Evolutionary conservation across 2,113 vertebrate species (phyloP).

Genomic region (Aleadryas rufinucha): DNA sequence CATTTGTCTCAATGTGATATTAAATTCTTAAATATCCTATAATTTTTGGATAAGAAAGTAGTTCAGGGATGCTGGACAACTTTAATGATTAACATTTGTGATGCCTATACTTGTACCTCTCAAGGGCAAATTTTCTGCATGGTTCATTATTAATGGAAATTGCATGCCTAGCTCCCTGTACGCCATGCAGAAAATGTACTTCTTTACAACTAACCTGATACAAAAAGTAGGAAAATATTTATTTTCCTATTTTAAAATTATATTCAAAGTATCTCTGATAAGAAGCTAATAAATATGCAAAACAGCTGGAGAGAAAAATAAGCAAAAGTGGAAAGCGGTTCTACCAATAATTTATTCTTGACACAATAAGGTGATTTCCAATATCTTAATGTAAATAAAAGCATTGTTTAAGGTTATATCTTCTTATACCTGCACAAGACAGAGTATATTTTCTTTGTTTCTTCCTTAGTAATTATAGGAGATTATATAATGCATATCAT

Average conservation of each 20-base stretch:
- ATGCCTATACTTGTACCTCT: background rate
- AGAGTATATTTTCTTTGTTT: background rate
- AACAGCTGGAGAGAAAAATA: constrained; percentile 10
- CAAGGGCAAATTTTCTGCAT: background rate
- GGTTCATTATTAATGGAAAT: constrained; percentile 31
- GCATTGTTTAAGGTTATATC: background rate
- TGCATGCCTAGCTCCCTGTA: background rate
- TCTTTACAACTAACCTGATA: background rate
- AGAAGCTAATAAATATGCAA: constrained; percentile 45
- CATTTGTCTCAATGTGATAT: background rate
- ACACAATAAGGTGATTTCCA: background rate
- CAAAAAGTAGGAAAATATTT: constrained; percentile 31
- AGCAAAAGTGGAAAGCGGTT: background rate
- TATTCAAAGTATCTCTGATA: constrained; percentile 9
- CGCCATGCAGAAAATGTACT: constrained; percentile 1
- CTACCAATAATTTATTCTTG: background rate
- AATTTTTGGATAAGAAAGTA: background rate
- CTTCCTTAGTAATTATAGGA: background rate
- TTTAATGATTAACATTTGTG: constrained; percentile 18
- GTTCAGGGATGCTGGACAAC: background rate
- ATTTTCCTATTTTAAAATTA: constrained; percentile 23
- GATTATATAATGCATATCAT: background rate
- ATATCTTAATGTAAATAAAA: constrained; percentile 24
- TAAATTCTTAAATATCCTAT: background rate
- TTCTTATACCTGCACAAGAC: background rate